These are phyloP conservation scores for Drosophila pseudotakahashii DNA, from an alignment of 2,888 invertebrate species.

Conservation along the genomic window DNA sequence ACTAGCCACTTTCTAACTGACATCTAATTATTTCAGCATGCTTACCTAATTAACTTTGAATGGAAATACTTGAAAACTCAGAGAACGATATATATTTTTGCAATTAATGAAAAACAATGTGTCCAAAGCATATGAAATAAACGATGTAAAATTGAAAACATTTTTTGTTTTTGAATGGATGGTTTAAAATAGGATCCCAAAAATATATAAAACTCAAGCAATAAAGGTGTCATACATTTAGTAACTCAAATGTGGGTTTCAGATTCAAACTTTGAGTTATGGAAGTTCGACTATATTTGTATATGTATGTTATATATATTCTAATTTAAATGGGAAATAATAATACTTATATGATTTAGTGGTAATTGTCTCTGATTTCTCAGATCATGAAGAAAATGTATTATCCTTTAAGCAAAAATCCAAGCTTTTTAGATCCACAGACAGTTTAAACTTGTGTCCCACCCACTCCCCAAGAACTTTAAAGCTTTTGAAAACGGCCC, in stretches of 20 bases:
- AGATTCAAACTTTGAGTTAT: too few species aligned
- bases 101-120: constrained; percentile 7
- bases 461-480: background rate
- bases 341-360: too few species aligned
- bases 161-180: background rate
- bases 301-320: too few species aligned
- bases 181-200: background rate
- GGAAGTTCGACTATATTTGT: too few species aligned
- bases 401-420: background rate
- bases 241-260: too few species aligned
- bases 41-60: constrained; percentile 26
- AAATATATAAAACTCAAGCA: too few species aligned
- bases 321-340: too few species aligned
- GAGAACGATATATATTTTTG: constrained; percentile 39
- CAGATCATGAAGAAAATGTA: background rate
- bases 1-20: rapidly evolving
- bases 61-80: background rate
- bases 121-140: background rate
- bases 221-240: too few species aligned
- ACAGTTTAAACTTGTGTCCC: background rate
- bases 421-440: background rate
- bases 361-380: too few species aligned
- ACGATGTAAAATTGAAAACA: background rate
- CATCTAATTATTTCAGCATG: constrained; percentile 24
- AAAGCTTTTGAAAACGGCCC: constrained; percentile 5